Evolutionary conservation across 2,113 vertebrate genomes (phyloP).

Genomic region (Myodes glareolus): DNA sequence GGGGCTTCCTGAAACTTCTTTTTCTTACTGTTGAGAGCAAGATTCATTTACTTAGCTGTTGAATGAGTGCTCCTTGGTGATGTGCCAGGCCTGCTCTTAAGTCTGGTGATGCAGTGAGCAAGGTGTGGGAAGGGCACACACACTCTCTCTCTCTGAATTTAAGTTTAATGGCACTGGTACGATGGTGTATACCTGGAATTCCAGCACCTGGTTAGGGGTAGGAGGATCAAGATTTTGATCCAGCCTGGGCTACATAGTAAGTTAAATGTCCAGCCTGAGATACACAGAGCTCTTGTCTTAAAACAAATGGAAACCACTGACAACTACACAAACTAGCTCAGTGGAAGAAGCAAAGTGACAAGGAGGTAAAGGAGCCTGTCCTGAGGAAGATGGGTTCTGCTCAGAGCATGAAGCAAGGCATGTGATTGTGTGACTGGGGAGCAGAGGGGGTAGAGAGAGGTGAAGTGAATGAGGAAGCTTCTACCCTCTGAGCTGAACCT

Average conservation of each 20-base stretch:
- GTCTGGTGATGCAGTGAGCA: too few species aligned
- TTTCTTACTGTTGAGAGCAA: background rate
- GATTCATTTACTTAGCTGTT: background rate
- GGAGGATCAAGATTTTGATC: background rate
- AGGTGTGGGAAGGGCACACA: background rate
- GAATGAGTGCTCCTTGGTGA: too few species aligned
- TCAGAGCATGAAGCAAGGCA: background rate
- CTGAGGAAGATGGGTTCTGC: background rate
- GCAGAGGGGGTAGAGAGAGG: accelerated
- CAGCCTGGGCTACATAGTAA: background rate
- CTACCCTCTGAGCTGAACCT: background rate
- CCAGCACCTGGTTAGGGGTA: background rate
- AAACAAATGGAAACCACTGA: background rate
- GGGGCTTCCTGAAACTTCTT: background rate
- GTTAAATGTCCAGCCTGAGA: background rate
- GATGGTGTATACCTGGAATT: background rate
- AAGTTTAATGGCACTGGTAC: background rate
- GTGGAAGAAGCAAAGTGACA: background rate
- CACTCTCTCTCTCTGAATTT: background rate
- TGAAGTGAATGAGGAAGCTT: background rate
- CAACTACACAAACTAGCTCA: background rate
- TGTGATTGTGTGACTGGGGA: accelerated
- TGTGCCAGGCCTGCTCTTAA: background rate
- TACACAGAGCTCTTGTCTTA: background rate
- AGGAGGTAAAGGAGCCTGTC: background rate